Evolutionary conservation across 2,888 invertebrate genomes (phyloP).

Genomic region (Isotomurus palustris): DNA sequence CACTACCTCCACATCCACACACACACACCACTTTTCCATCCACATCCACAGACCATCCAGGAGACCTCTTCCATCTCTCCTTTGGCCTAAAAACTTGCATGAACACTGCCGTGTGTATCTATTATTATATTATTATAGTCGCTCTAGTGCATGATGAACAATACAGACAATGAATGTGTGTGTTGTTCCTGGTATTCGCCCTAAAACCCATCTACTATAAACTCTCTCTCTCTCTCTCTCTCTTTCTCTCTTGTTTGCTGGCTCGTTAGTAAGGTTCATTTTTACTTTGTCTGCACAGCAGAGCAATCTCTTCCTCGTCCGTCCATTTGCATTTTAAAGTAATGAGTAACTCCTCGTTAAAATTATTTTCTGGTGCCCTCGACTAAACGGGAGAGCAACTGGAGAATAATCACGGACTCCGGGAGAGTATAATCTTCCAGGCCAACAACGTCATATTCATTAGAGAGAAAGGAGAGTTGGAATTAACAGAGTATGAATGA

Average conservation of each 20-base stretch:
- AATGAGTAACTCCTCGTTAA: slow-evolving; percentile 22
- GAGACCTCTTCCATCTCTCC: neutral
- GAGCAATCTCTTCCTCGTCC: too few species aligned
- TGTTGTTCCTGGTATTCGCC: too few species aligned
- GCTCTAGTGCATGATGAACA: neutral
- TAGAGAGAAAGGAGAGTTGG: too few species aligned
- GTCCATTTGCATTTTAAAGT: slow-evolving; percentile 18
- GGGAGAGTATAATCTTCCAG: too few species aligned
- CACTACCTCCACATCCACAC: neutral
- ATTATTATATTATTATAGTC: neutral
- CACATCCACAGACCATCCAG: neutral
- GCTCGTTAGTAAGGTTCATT: slow-evolving; percentile 10
- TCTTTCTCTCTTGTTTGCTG: neutral
- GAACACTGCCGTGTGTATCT: neutral
- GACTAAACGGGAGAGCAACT: too few species aligned
- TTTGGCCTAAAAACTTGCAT: neutral
- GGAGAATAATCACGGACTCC: too few species aligned
- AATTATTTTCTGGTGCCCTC: slow-evolving; percentile 7
- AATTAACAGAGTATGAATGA: too few species aligned
- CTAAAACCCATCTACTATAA: neutral
- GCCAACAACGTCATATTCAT: too few species aligned
- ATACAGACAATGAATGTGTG: too few species aligned
- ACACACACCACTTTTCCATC: neutral
- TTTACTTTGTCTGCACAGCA: too few species aligned
- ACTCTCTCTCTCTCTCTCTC: neutral